Evolutionary conservation across 1,140 invertebrate species (phyloP).

Genomic region (Sitophilus oryzae): DNA sequence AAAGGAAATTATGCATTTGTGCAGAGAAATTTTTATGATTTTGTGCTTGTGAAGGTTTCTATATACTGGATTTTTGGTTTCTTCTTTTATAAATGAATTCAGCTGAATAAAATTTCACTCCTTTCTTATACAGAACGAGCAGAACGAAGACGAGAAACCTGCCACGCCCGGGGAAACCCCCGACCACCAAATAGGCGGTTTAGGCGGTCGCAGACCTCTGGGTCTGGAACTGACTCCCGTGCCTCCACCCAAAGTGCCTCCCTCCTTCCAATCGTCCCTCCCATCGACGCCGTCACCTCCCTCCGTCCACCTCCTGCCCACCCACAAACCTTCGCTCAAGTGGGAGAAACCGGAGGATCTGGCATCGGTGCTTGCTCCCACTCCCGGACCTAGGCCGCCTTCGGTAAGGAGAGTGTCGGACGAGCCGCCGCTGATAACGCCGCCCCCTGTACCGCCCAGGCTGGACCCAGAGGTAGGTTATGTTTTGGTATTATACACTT

Average conservation of each 20-base stretch:
- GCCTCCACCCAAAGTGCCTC: slow-evolving; percentile 43
- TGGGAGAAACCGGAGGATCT: slow-evolving; percentile 3
- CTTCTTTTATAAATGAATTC: too few species aligned
- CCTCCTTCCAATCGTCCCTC: slow-evolving; percentile 36
- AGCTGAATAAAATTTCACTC: too few species aligned
- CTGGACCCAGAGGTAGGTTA: slow-evolving; percentile 60
- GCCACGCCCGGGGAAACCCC: slow-evolving; percentile 69
- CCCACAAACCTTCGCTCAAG: background rate
- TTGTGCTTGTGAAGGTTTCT: too few species aligned
- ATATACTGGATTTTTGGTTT: too few species aligned
- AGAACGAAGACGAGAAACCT: slow-evolving; percentile 53
- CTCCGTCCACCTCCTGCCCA: too few species aligned
- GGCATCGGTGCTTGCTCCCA: background rate
- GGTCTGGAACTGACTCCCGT: slow-evolving; percentile 51
- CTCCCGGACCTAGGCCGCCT: slow-evolving; percentile 47
- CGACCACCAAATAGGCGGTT: slow-evolving; percentile 63
- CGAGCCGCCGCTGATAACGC: slow-evolving; percentile 34
- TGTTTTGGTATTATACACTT: too few species aligned
- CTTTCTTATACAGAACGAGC: slow-evolving; percentile 1
- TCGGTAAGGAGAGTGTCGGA: slow-evolving; percentile 39
- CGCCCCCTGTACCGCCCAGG: slow-evolving; percentile 55
- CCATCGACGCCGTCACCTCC: slow-evolving; percentile 33
- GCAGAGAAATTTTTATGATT: too few species aligned
- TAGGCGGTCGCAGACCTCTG: slow-evolving; percentile 70
- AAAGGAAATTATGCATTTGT: background rate